Evolutionary conservation across 1,140 invertebrate species (phyloP), one percentile per base, ranked within the genome.

Genomic region (Pomacea maculata): DNA sequence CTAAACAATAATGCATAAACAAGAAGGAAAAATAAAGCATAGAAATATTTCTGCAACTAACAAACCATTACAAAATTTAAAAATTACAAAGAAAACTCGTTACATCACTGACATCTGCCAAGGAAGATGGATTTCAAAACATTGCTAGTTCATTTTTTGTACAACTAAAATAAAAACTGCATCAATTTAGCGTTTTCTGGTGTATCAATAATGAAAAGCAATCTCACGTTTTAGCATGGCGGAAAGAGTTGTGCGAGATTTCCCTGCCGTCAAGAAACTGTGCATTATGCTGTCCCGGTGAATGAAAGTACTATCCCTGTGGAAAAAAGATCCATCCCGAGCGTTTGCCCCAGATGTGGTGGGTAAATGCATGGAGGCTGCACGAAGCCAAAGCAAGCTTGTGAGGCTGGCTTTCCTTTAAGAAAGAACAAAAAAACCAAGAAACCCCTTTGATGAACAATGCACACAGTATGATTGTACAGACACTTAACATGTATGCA

Each of bases 211-310:
- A 45, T 45, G 34, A 6, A 70, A 25, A n/a, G 10, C 12, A 0
- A 25, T 12, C 77, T 78, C 34, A 78, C 77, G 52, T 29, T 45
- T 78, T n/a, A 78, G 65, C 67, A 70, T 65, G 52, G 75, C 55
- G 1, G 77, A 78, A 7, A 78, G 77, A 29, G 67, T 70, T 29
- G 77, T 78, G 45, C 77, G 77, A 25, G 77, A 78, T 67, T 78
- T 78, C 8, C 70, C 77, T 6, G 77, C 67, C 65, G 57, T 78
- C 45, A 78, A 45, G 77, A 78, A 78, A 54, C 77, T 78, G 77
- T 70, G 65, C 65, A 68, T 34, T 29, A 34, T 70, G 67, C 77
- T 78, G 65, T 78, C 77, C 0, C 77, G 17, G 19, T 67, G 65
- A 52, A 78, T 55, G 63, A 77, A 52, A 3, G 77, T 70, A 54